A percentile compares a stretch with the other conserved stretches of the same genome.
These are phyloP conservation scores for Rhincodon typus DNA, from an alignment of 2,797 vertebrate genomes.

Conservation along the genomic window DNA sequence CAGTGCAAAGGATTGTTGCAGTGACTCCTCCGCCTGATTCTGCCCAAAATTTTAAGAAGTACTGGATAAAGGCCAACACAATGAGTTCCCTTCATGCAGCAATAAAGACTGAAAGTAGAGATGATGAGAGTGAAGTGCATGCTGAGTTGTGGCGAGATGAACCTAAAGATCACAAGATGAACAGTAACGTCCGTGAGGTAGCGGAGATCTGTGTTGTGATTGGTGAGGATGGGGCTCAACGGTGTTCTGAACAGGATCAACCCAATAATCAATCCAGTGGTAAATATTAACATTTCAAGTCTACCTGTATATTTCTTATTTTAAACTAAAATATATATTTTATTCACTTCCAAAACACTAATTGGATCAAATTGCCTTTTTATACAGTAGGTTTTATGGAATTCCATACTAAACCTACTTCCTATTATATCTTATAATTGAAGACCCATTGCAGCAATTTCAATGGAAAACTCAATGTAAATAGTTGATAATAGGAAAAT, in stretches of 20 bases:
- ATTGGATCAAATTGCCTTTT: background rate
- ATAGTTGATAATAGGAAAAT: background rate
- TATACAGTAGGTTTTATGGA: background rate
- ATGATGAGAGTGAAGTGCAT: constrained; percentile 59
- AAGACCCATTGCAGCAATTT: too few species aligned
- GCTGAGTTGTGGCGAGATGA: constrained; percentile 65
- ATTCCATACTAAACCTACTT: background rate
- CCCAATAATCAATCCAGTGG: constrained; percentile 21
- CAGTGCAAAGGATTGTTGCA: constrained; percentile 31
- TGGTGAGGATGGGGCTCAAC: constrained; percentile 56
- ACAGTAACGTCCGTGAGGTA: constrained; percentile 60
- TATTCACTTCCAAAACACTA: background rate
- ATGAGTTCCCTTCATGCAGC: constrained; percentile 64
- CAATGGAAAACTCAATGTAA: background rate
- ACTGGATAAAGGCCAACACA: constrained; percentile 44
- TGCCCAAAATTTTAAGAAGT: constrained; percentile 34
- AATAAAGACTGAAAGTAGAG: constrained; percentile 76
- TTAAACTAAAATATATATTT: background rate
- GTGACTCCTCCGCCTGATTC: constrained; percentile 17
- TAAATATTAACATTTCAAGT: constrained; percentile 27
- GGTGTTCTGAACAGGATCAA: constrained; percentile 14
- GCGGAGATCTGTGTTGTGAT: constrained; percentile 97
- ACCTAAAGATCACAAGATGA: constrained; percentile 66
- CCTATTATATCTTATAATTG: background rate
- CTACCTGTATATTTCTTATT: background rate